Percentiles rank a stretch among this genome's conserved stretches.
Conservation (phyloP, 2,888 invertebrate species). For the Lithophane socia region DNA sequence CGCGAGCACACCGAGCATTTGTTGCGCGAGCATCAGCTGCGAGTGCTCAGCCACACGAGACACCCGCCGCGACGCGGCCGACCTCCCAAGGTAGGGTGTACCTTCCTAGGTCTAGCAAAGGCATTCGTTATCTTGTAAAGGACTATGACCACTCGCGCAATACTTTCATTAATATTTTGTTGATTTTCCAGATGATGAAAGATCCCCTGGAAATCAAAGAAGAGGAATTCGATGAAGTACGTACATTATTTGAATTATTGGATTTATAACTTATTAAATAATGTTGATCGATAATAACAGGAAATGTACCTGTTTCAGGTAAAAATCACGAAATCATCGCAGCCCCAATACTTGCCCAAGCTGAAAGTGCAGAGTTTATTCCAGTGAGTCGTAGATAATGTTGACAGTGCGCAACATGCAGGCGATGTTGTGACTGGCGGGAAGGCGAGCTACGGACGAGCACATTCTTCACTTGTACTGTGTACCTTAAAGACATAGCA, state of each 20-base stretch:
- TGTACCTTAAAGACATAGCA: constrained; percentile 21
- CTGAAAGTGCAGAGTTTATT: constrained; percentile 87
- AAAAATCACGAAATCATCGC: constrained; percentile 80
- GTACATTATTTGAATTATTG: not conserved
- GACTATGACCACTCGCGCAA: not conserved
- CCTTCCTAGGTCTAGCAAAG: not conserved
- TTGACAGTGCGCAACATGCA: constrained; percentile 22
- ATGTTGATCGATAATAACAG: not conserved
- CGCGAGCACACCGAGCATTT: constrained; percentile 88
- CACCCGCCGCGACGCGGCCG: constrained; percentile 68
- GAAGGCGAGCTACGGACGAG: not conserved
- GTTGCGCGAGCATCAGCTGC: constrained; percentile 85
- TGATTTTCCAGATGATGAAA: constrained; percentile 71
- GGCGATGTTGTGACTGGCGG: constrained; percentile 38
- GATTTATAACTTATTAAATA: not conserved
- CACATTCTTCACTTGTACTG: constrained; percentile 5
- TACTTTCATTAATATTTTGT: not conserved
- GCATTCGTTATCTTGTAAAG: not conserved
- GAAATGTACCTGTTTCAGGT: constrained; percentile 77
- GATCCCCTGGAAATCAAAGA: constrained; percentile 75
- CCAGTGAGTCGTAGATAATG: constrained; percentile 76
- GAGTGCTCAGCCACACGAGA: constrained; percentile 75
- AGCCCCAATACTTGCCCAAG: constrained; percentile 83
- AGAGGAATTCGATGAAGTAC: constrained; percentile 76
- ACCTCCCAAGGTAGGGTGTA: constrained; percentile 66